phyloP scores from a whole-genome alignment of 2,113 vertebrate species.

The Lampris incognitus region DNA sequence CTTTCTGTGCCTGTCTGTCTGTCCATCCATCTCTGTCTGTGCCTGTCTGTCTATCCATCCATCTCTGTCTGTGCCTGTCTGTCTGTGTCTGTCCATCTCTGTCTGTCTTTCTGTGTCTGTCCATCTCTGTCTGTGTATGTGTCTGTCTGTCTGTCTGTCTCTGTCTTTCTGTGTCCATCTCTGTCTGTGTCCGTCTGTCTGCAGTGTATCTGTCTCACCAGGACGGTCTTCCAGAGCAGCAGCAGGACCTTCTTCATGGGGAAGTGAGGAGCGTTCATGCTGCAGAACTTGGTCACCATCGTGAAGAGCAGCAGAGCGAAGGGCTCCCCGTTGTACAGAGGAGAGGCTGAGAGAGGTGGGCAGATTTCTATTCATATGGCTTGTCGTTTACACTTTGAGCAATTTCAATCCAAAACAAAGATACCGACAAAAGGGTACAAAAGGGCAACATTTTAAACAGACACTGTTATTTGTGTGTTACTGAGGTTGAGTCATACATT shows the following conservation, averaged over 20 bases:
- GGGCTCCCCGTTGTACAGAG: slow-evolving; percentile 89
- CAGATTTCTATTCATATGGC: too few relatives aligned
- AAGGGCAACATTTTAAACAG: too few relatives aligned
- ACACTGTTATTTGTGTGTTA: too few relatives aligned
- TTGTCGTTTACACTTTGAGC: too few relatives aligned
- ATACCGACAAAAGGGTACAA: too few relatives aligned
- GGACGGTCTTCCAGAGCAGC: slow-evolving; percentile 94
- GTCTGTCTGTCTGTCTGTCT: neutral
- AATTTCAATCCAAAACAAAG: too few relatives aligned
- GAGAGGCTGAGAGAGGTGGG: slow-evolving; percentile 83
- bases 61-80: too few relatives aligned
- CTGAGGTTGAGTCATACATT: too few relatives aligned
- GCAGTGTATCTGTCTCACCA: slow-evolving; percentile 81
- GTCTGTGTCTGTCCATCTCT: neutral
- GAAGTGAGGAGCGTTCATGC: slow-evolving; percentile 94
- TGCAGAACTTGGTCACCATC: slow-evolving; percentile 99
- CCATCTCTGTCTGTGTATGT: neutral
- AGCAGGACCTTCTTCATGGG: slow-evolving; percentile 98
- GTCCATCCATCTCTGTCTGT: too few relatives aligned
- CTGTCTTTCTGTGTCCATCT: neutral
- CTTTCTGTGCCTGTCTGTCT: too few relatives aligned
- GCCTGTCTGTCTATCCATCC: too few relatives aligned
- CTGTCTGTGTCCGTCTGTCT: neutral
- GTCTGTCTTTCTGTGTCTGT: neutral
- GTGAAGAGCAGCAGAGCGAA: slow-evolving; percentile 94